Percentiles rank a stretch among this genome's conserved stretches.
Evolutionary conservation across 1,140 invertebrate species (phyloP).

Genomic region (Drosophila asahinai): DNA sequence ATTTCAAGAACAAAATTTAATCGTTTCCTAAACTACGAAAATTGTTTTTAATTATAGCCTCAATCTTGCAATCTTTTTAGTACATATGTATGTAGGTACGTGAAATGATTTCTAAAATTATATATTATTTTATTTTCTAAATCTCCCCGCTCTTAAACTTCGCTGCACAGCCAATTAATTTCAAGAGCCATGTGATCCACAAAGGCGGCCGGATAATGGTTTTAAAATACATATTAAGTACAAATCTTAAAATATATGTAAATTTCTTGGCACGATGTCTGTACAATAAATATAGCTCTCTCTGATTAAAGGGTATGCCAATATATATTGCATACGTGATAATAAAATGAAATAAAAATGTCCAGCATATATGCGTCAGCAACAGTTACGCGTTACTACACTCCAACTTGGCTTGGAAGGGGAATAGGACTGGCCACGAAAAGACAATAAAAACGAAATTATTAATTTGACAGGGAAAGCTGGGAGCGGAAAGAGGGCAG

Average conservation of each 20-base stretch:
- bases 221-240: no score
- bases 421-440: conserved; percentile 32
- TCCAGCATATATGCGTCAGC: conserved; percentile 76
- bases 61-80: no score
- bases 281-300: not conserved
- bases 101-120: no score
- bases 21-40: no score
- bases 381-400: conserved; percentile 76
- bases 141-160: no score
- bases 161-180: no score
- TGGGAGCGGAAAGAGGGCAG: conserved; percentile 1
- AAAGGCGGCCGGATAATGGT: no score
- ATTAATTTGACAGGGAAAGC: conserved; percentile 67
- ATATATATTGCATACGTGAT: conserved; percentile 61
- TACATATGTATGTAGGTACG: no score
- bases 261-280: not conserved
- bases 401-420: conserved; percentile 34
- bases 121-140: no score
- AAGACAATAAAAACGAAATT: conserved; percentile 81
- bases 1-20: not conserved
- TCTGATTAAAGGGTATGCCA: conserved; percentile 40
- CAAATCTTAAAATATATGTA: not conserved
- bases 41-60: no score
- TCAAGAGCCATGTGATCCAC: no score
- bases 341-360: conserved; percentile 77